These are phyloP conservation scores for Aratinga solstitialis DNA, from an alignment of 2,797 vertebrate genomes.

Conservation along the genomic window DNA sequence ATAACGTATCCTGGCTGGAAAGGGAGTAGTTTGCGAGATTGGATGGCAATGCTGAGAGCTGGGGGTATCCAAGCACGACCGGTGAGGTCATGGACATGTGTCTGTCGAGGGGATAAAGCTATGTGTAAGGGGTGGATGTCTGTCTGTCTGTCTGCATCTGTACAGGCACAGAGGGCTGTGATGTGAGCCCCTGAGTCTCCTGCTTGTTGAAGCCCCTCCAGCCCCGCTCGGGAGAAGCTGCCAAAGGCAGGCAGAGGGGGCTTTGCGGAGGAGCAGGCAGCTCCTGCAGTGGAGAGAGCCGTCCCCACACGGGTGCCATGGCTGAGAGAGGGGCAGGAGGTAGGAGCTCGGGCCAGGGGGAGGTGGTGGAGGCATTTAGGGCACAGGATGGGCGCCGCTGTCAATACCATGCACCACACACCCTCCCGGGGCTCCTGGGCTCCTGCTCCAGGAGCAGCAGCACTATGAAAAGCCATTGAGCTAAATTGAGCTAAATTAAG, in stretches of 20 bases:
- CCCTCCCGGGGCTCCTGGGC: background rate
- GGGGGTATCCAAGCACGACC: rapidly evolving
- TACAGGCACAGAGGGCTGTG: background rate
- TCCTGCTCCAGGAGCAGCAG: background rate
- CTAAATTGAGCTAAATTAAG: background rate
- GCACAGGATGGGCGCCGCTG: background rate
- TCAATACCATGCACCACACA: background rate
- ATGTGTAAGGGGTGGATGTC: background rate
- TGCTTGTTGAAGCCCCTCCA: background rate
- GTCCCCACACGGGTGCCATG: no score
- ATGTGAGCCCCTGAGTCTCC: background rate
- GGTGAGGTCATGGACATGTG: background rate
- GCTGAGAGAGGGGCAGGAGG: background rate
- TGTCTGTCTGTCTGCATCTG: background rate
- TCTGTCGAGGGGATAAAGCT: background rate
- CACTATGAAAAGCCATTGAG: background rate
- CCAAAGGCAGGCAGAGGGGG: rapidly evolving
- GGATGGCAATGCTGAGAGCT: background rate
- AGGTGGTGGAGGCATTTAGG: background rate
- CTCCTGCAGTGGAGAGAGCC: background rate
- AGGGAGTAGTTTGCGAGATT: background rate
- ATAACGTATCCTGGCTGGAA: background rate
- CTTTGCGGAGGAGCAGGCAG: background rate
- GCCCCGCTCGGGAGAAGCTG: background rate
- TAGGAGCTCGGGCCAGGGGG: rapidly evolving